Evolutionary conservation across 2,888 invertebrate species (phyloP), one percentile per base, ranked within the genome.

Genomic region (Drosophila sordidula): DNA sequence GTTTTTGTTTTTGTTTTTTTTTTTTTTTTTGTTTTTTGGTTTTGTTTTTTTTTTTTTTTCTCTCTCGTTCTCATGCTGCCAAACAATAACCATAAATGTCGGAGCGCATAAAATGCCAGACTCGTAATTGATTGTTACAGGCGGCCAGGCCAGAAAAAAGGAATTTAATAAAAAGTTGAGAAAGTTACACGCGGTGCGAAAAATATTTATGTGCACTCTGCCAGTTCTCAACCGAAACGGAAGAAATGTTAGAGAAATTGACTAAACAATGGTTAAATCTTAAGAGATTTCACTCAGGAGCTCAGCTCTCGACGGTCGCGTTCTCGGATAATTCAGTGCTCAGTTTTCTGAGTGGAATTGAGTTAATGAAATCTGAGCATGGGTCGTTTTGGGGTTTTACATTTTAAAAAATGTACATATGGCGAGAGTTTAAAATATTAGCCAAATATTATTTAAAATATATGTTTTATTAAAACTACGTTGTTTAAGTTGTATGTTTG

Each of bases 51-150:
- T 34, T 29, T 41, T 0, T 12, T 16, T 14, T n/a, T 14, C 12
- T 29, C 25, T 49, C 44, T 54, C n/a, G 26, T 41, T 62, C 29
- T 62, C 49, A 36, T 78, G 63, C 78, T 70, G 50, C 66, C 85
- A 82, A 87, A 78, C 85, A 86, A 86, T 88, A 86, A 86, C 89
- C 85, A 88, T 86, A 86, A 86, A 86, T 88, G 85, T 86, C 76
- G 84, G 87, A 54, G 65, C 70, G 80, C 80, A 83, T 80, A 81
- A 85, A 76, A 80, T 74, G 70, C 69, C 66, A 74, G 77, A 75
- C 66, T 58, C 78, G 78, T 82, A 82, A 82, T 84, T 82, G 84
- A 82, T 82, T 84, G 82, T 82, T 68, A 68, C 75, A 77, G 57
- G 55, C 75, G 65, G 65, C 64, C 67, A 68, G 65, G 63, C 62